Conservation (phyloP, 2,888 invertebrate genomes). For the Homarus gammarus region DNA sequence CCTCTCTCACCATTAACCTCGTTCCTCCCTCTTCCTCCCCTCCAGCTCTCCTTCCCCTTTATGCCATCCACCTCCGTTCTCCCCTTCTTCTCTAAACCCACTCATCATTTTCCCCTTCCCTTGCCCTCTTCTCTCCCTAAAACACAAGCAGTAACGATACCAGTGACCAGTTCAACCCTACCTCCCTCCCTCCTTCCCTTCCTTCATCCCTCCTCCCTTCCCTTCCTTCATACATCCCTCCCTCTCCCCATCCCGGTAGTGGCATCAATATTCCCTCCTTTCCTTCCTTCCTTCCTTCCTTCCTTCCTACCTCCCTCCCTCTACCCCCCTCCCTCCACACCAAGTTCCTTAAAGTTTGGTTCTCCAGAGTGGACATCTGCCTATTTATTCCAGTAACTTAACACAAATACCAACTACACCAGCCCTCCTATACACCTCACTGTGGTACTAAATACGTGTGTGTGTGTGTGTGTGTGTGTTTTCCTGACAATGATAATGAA, state of each 20-base stretch:
- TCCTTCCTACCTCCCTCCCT: not conserved
- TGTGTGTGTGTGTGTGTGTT: too few relatives aligned
- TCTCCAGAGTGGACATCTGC: too few relatives aligned
- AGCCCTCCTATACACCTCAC: too few relatives aligned
- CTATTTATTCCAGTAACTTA: too few relatives aligned
- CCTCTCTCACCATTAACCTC: slow-evolving; percentile 4
- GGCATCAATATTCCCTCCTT: not conserved
- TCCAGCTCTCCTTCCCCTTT: not conserved
- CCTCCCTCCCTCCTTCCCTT: not conserved
- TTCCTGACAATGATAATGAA: too few relatives aligned
- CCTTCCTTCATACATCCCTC: not conserved
- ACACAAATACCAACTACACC: too few relatives aligned
- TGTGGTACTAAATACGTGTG: too few relatives aligned
- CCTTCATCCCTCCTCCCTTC: not conserved
- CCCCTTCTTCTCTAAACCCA: not conserved
- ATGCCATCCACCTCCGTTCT: not conserved
- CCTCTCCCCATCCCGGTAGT: not conserved
- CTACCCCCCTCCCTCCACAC: not conserved
- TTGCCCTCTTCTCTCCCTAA: not conserved
- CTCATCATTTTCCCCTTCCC: not conserved
- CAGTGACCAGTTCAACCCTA: not conserved
- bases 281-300: not conserved
- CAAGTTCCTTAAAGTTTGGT: too few relatives aligned
- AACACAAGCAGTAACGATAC: not conserved
- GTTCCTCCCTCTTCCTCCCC: not conserved